Evolutionary conservation across 2,797 vertebrate species (phyloP).

Genomic region (Oreortyx pictus): DNA sequence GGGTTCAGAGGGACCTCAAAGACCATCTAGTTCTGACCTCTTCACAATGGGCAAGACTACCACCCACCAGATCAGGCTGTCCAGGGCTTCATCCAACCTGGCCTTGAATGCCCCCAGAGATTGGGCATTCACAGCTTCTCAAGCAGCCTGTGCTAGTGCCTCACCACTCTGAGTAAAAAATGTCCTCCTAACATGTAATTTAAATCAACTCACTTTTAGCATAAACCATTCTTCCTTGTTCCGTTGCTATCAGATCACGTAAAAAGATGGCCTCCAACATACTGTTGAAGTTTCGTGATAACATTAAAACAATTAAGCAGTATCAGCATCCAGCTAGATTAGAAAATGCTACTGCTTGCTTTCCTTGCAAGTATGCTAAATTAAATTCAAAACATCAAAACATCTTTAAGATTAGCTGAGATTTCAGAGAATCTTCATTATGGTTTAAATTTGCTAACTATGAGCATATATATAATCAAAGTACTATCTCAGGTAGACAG

Average conservation of each 20-base stretch:
- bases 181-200: background rate
- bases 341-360: background rate
- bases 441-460: background rate
- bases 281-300: background rate
- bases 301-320: background rate
- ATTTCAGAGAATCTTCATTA: background rate
- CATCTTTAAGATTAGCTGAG: background rate
- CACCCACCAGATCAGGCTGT: background rate
- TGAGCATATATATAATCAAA: background rate
- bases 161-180: background rate
- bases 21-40: background rate
- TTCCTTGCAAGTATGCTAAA: background rate
- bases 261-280: background rate
- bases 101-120: background rate
- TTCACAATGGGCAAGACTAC: background rate
- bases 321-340: background rate
- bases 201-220: background rate
- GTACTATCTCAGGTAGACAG: background rate
- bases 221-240: background rate
- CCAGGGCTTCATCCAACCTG: background rate
- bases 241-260: background rate
- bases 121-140: background rate
- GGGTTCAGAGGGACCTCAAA: background rate
- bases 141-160: background rate
- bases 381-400: constrained; percentile 1